Evolutionary conservation across 2,888 invertebrate genomes (phyloP), one percentile per base, ranked within the genome.

Genomic region (Dinocampus coccinellae): DNA sequence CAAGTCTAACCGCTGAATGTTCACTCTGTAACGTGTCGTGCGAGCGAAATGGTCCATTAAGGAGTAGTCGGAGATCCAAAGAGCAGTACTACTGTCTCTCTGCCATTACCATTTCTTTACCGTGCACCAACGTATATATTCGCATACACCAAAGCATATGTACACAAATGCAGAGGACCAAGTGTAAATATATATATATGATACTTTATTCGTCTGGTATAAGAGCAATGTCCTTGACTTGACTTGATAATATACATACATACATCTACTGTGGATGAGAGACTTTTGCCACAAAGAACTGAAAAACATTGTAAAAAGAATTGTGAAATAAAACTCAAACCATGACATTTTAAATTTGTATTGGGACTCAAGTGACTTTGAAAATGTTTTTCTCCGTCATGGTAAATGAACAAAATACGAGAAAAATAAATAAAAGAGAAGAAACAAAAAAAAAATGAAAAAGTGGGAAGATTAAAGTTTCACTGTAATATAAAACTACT

Each of bases 61-160:
- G 60, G 26, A 67, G 62, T 39, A 71, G 65, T 63, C 24, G 65
- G 24, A 52, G 34, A 61, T 24, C 68, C 36, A 42, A 29, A 60
- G 68, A 57, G 29, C 57, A 57, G 26, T n/a, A 57, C 57, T 26
- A 69, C 68, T 73, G 70, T 74, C 74, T 70, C 62, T 61, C 36
- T 16, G 69, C 70, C 66, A 74, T 74, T 73, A 72, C 69, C 72
- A 70, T 74, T 74, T 39, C 72, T 72, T 70, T 69, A 72, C 72
- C 74, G 55, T 63, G 52, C 66, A 33, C 55, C n/a, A n/a, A n/a
- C n/a, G n/a, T n/a, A n/a, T n/a, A n/a, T n/a, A n/a, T n/a, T n/a
- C n/a, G n/a, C n/a, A n/a, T n/a, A n/a, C n/a, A 16, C 47, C 2
- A 3, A 47, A 6, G 10, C 10, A 47, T 3, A 13, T 16, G 3